Conservation (phyloP, 2,797 vertebrate species). For the Darevskia nairensis region DNA sequence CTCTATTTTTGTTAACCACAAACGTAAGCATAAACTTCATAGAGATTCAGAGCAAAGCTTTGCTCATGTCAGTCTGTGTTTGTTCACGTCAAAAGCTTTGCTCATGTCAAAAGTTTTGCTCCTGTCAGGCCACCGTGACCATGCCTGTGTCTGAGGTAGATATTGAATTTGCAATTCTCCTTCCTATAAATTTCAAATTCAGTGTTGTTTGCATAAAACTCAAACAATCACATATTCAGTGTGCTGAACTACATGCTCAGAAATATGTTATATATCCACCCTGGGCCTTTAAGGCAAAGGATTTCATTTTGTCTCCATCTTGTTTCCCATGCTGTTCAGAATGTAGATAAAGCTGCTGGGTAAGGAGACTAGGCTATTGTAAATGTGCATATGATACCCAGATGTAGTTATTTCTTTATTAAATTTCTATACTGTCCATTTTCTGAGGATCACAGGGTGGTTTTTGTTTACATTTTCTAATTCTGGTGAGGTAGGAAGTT, state of each 20-base stretch:
- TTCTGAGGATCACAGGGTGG: too few species aligned
- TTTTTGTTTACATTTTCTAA: not conserved
- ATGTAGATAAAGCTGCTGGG: not conserved
- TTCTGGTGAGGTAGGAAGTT: not conserved
- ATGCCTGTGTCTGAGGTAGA: too few species aligned
- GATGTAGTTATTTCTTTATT: not conserved
- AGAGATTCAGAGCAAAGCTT: too few species aligned
- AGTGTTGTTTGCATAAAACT: not conserved
- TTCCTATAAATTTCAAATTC: not conserved
- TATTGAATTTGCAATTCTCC: not conserved
- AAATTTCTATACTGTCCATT: too few species aligned
- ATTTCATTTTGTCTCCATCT: not conserved
- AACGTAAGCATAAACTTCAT: too few species aligned
- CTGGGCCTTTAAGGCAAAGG: not conserved
- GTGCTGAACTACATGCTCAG: not conserved
- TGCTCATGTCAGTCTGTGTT: too few species aligned
- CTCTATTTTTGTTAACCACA: too few species aligned
- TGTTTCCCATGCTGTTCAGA: not conserved
- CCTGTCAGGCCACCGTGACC: too few species aligned
- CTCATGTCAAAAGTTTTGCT: too few species aligned
- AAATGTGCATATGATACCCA: not conserved
- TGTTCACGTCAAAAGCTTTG: too few species aligned
- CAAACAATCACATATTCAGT: not conserved
- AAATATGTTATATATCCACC: not conserved
- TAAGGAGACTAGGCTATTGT: not conserved